These are phyloP conservation scores for Armadillidium nasatum DNA, from an alignment of 1,140 invertebrate genomes.

Conservation along the genomic window DNA sequence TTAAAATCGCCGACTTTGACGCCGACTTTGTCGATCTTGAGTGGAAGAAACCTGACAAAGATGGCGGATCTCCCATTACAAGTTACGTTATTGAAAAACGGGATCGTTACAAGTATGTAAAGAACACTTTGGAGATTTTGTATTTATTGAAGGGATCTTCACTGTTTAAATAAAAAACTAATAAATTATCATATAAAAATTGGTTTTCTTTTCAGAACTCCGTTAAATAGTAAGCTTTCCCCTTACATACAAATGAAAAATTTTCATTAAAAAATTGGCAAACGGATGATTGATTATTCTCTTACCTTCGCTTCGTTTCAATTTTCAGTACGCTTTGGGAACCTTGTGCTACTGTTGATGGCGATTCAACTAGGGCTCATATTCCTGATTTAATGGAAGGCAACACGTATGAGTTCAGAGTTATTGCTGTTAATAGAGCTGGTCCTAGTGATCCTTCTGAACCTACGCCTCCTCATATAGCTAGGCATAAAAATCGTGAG, in stretches of 20 bases:
- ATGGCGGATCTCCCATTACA: conserved; percentile 84
- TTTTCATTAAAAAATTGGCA: not conserved
- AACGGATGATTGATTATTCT: conserved; percentile 45
- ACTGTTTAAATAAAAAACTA: not conserved
- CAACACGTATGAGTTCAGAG: conserved; percentile 87
- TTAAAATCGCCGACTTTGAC: conserved; percentile 82
- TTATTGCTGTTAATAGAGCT: conserved; percentile 85
- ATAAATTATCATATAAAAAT: not conserved
- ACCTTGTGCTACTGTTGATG: conserved; percentile 75
- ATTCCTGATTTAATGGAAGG: conserved; percentile 86
- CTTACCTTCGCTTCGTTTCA: not conserved
- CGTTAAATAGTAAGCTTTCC: no score
- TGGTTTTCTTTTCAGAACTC: no score
- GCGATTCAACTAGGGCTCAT: conserved; percentile 73
- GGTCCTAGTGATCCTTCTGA: conserved; percentile 87
- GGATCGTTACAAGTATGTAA: conserved; percentile 66
- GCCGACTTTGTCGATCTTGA: conserved; percentile 89
- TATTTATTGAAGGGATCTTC: not conserved
- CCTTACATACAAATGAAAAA: not conserved
- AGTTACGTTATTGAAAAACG: conserved; percentile 94
- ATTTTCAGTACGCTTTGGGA: conserved; percentile 70
- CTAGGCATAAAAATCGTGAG: conserved; percentile 82
- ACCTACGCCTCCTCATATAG: conserved; percentile 77
- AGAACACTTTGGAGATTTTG: not conserved
- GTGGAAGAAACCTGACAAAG: conserved; percentile 78